Conservation (phyloP, 1,140 invertebrate species). For the Bombus picipes region DNA sequence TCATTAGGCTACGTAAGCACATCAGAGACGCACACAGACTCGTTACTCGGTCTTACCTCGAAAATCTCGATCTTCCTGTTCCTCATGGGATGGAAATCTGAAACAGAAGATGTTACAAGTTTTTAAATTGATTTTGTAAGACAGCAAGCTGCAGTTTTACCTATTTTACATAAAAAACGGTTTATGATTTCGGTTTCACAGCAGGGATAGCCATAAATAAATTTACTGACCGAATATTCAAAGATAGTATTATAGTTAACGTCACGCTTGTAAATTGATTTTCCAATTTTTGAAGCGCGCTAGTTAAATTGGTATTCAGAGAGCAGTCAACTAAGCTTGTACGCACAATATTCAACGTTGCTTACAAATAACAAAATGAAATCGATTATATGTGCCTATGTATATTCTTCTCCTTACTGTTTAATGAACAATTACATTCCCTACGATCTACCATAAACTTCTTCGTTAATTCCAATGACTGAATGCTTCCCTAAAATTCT, state of each 20-base stretch:
- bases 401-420: too few relatives aligned
- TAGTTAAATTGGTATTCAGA: background rate
- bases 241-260: too few relatives aligned
- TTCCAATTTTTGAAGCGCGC: background rate
- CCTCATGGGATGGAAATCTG: slow-evolving; percentile 17
- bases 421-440: too few relatives aligned
- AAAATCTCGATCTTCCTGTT: background rate
- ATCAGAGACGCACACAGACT: background rate
- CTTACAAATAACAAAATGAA: too few relatives aligned
- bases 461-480: too few relatives aligned
- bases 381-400: too few relatives aligned
- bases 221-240: background rate
- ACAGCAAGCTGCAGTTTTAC: too few relatives aligned
- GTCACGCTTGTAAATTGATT: background rate
- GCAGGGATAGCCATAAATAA: background rate
- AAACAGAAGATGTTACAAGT: background rate
- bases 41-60: slow-evolving; percentile 14
- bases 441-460: too few relatives aligned
- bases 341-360: background rate
- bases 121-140: background rate
- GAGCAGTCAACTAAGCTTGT: too few relatives aligned
- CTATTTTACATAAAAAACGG: too few relatives aligned
- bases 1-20: slow-evolving; percentile 17
- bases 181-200: too few relatives aligned
- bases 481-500: too few relatives aligned